Percentiles rank a stretch among this genome's conserved stretches.
phyloP scores from a whole-genome alignment of 1,140 invertebrate genomes.

The Apis mellifera region DNA sequence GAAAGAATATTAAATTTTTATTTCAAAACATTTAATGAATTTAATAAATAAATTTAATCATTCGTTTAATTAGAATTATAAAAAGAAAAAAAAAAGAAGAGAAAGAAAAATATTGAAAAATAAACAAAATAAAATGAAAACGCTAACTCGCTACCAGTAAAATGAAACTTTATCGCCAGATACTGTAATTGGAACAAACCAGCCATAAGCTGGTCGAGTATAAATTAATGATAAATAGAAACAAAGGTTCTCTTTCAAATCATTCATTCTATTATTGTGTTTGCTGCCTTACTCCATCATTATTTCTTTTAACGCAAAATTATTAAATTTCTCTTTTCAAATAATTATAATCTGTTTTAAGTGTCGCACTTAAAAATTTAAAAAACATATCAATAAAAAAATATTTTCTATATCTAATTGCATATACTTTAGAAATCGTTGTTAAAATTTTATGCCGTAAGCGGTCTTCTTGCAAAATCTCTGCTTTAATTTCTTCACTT shows the following conservation, averaged over 20 bases:
- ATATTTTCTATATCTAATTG: background rate
- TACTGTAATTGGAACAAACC: slow-evolving; percentile 11
- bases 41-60: background rate
- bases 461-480: slow-evolving; percentile 60
- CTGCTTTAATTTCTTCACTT: slow-evolving; percentile 20
- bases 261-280: background rate
- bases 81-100: background rate
- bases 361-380: background rate
- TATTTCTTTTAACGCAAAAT: background rate
- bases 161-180: slow-evolving; percentile 34
- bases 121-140: background rate
- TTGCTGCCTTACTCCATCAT: background rate
- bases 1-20: background rate
- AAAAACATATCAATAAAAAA: background rate
- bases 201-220: background rate
- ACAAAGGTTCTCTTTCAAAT: slow-evolving; percentile 41
- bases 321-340: no score
- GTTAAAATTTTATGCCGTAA: slow-evolving; percentile 18
- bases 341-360: background rate
- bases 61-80: background rate
- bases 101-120: background rate
- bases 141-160: background rate
- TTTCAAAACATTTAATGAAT: background rate
- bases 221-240: slow-evolving; percentile 43
- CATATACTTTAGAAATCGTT: slow-evolving; percentile 10